These are phyloP conservation scores for Scaptomyza caliginosa DNA, from an alignment of 2,888 invertebrate species.

Conservation along the genomic window DNA sequence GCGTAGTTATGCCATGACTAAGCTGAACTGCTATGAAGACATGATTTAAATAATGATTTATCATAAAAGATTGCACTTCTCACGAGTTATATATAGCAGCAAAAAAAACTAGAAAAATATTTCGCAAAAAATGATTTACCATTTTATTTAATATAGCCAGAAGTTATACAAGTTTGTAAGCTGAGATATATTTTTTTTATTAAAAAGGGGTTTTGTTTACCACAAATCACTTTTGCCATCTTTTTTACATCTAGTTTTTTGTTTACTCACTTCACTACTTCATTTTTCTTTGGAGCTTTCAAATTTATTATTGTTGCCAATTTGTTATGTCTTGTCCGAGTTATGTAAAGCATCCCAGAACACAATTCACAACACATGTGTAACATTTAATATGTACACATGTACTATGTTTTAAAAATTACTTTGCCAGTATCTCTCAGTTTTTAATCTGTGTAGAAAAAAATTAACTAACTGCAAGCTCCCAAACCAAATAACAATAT, in stretches of 20 bases:
- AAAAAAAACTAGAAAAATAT: background rate
- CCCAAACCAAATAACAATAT: conserved; percentile 7
- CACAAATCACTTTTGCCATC: background rate
- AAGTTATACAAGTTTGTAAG: background rate
- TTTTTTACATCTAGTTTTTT: background rate
- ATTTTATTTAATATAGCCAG: background rate
- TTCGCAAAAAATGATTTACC: background rate
- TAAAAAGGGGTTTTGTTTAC: background rate
- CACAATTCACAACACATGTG: background rate
- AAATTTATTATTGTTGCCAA: background rate
- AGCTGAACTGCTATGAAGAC: too few relatives aligned
- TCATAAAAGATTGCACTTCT: background rate
- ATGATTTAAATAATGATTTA: conserved; percentile 6
- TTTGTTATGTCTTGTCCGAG: background rate
- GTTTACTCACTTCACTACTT: background rate
- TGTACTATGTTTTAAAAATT: background rate
- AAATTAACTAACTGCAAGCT: background rate
- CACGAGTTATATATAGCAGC: background rate
- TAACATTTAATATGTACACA: background rate
- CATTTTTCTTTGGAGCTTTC: background rate
- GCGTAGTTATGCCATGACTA: too few relatives aligned
- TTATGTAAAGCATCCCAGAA: conserved; percentile 1
- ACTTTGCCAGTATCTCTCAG: background rate
- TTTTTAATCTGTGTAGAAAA: background rate
- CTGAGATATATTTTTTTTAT: background rate